Evolutionary conservation across 2,113 vertebrate species (phyloP).

Genomic region (Scomber scombrus): DNA sequence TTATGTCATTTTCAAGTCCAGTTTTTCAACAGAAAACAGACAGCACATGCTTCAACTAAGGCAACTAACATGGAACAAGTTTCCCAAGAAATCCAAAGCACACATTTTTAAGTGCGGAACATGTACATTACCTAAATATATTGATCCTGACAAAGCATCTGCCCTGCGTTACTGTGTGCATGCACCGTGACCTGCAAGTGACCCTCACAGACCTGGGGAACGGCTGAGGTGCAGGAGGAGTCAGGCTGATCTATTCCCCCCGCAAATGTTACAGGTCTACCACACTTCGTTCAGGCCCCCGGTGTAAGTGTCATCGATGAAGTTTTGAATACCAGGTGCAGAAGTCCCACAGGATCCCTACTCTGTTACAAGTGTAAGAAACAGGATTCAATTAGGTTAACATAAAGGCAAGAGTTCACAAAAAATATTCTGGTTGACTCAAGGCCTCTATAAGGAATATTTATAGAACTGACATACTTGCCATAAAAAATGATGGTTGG

Average conservation of each 20-base stretch:
- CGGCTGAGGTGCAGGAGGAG: constrained; percentile 48
- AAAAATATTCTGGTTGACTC: constrained; percentile 53
- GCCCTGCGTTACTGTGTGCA: constrained; percentile 65
- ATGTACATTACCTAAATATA: constrained; percentile 66
- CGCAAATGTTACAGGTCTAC: constrained; percentile 53
- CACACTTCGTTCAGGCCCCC: constrained; percentile 27
- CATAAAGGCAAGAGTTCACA: constrained; percentile 54
- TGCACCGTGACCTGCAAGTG: constrained; percentile 50
- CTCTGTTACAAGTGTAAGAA: constrained; percentile 48
- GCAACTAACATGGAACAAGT: constrained; percentile 48
- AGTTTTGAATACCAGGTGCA: constrained; percentile 74
- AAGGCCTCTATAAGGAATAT: constrained; percentile 63
- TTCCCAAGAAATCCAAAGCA: constrained; percentile 71
- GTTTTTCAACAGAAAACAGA: constrained; percentile 65
- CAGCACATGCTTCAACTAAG: constrained; percentile 66
- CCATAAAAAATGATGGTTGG: constrained; percentile 54
- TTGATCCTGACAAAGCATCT: constrained; percentile 81
- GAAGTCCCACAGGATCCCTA: constrained; percentile 44
- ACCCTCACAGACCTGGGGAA: constrained; percentile 58
- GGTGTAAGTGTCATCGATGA: constrained; percentile 45
- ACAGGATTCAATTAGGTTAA: constrained; percentile 38
- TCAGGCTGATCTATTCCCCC: constrained; percentile 65
- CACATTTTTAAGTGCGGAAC: constrained; percentile 40
- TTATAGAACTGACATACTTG: constrained; percentile 74
- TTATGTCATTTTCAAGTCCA: constrained; percentile 72